Evolutionary conservation across 2,797 vertebrate genomes (phyloP).

Genomic region (Valencia hispanica): DNA sequence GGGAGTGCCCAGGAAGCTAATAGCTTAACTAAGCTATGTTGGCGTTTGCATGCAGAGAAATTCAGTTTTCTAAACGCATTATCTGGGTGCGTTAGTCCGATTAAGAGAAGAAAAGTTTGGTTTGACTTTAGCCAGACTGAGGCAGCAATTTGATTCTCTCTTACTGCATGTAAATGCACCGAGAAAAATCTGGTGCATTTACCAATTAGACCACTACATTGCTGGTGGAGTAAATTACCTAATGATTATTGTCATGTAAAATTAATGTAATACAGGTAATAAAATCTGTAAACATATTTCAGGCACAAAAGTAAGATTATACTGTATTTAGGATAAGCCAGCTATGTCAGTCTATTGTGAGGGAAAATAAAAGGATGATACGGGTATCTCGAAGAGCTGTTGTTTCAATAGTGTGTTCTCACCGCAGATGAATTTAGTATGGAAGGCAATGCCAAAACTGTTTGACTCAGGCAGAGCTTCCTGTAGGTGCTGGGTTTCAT

Average conservation of each 20-base stretch:
- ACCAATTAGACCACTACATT: background rate
- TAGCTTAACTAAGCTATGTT: no score
- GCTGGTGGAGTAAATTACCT: background rate
- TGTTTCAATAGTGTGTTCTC: constrained; percentile 22
- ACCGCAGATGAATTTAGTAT: background rate
- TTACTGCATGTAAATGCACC: no score
- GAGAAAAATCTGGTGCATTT: background rate
- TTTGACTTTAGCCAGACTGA: no score
- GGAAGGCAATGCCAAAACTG: background rate
- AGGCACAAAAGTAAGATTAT: background rate
- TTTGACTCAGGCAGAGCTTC: background rate
- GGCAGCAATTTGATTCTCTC: no score
- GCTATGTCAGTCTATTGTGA: constrained; percentile 10
- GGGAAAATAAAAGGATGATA: constrained; percentile 21
- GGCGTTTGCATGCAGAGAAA: no score
- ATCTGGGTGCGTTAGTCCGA: no score
- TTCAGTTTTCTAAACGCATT: no score
- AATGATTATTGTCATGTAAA: constrained; percentile 9
- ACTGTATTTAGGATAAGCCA: background rate
- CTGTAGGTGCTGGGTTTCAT: background rate
- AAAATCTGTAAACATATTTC: background rate
- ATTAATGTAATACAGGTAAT: background rate
- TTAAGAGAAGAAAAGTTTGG: no score
- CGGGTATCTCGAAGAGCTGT: constrained; percentile 1
- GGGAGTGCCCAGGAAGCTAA: no score